These are phyloP conservation scores for Numenius arquata DNA, from an alignment of 2,113 vertebrate species.

Conservation along the genomic window DNA sequence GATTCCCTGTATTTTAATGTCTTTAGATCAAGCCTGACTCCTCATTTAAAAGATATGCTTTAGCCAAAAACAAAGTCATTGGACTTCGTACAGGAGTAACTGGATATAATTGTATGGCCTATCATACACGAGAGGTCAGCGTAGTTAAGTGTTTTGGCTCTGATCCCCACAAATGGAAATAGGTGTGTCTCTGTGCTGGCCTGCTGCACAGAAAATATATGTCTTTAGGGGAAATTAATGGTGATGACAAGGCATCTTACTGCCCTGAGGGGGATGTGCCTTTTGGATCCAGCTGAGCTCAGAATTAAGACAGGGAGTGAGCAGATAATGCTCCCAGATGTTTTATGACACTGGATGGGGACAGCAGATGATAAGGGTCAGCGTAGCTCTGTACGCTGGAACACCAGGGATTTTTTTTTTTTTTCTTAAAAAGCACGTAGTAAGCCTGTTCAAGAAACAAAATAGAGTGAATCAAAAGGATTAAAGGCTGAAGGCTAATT, in stretches of 20 bases:
- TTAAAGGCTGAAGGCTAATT: not conserved
- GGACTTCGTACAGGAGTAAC: not conserved
- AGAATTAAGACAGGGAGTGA: not conserved
- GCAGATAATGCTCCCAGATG: not conserved
- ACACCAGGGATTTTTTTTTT: not conserved
- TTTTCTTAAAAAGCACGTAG: not conserved
- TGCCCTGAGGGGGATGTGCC: not conserved
- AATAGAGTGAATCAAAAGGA: not conserved
- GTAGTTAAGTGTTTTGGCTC: conserved; percentile 22
- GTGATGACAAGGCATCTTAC: conserved; percentile 4
- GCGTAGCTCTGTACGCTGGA: not conserved
- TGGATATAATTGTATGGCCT: not conserved
- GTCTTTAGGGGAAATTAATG: not conserved
- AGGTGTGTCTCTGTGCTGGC: not conserved
- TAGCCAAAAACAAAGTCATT: conserved; percentile 21
- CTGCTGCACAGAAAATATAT: not conserved
- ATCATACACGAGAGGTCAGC: conserved; percentile 13
- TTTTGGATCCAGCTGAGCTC: not conserved
- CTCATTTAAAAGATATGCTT: conserved; percentile 6
- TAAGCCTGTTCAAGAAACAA: conserved; percentile 1
- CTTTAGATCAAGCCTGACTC: not conserved
- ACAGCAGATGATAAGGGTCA: not conserved
- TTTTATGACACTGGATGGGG: not conserved
- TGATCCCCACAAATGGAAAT: not conserved
- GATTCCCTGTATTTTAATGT: conserved; percentile 38